phyloP scores from a whole-genome alignment of 2,888 invertebrate species.

The Resseliella maxima region DNA sequence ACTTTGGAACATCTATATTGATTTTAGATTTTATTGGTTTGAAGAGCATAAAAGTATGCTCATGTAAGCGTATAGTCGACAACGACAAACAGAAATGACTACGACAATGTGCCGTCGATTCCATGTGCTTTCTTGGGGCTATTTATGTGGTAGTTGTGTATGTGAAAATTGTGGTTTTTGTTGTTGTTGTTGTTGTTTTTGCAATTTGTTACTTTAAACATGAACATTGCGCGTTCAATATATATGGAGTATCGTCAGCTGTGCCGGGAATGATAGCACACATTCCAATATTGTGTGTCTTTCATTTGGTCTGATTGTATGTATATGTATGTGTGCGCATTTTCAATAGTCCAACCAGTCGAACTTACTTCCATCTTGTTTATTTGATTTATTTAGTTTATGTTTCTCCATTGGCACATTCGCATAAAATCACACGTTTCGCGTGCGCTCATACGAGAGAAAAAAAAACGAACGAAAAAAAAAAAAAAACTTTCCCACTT shows the following conservation, averaged over 20 bases:
- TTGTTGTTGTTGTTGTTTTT: neutral
- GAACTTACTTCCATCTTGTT: neutral
- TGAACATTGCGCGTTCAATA: neutral
- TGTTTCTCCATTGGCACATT: neutral
- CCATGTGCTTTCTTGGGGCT: neutral
- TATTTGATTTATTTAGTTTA: slow-evolving; percentile 13
- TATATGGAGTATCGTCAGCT: neutral
- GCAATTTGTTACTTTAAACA: neutral
- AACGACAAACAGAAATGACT: neutral
- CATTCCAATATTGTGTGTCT: neutral
- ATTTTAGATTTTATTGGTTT: too few species aligned
- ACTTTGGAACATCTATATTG: neutral
- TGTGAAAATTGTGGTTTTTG: neutral
- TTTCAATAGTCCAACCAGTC: neutral
- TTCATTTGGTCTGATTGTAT: neutral
- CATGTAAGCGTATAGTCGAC: neutral
- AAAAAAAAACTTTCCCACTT: neutral
- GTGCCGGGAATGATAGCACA: slow-evolving; percentile 31
- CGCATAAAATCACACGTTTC: neutral
- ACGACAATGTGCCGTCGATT: neutral
- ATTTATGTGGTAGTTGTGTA: neutral
- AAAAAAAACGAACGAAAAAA: neutral
- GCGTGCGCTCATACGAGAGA: neutral
- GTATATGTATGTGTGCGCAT: neutral
- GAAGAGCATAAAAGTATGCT: neutral